These are phyloP conservation scores for Caranx ignobilis DNA, from an alignment of 2,113 vertebrate genomes.

Conservation along the genomic window DNA sequence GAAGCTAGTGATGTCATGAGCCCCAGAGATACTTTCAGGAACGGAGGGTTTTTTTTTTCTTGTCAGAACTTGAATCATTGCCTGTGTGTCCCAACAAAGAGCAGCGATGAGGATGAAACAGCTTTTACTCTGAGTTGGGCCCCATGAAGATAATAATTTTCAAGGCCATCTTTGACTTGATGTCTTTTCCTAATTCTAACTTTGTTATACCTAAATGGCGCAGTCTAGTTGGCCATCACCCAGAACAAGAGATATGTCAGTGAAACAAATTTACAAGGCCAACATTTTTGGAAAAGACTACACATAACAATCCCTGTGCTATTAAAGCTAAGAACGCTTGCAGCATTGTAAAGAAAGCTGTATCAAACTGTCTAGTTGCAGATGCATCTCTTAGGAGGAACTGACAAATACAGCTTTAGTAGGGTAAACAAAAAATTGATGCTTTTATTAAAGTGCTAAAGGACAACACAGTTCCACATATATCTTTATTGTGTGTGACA, in stretches of 20 bases:
- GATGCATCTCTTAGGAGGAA: neutral
- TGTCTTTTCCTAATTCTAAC: constrained; percentile 17
- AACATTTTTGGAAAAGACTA: neutral
- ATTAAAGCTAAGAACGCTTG: neutral
- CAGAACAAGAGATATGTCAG: neutral
- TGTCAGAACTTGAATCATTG: constrained; percentile 70
- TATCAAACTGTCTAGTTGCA: neutral
- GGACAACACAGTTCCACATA: neutral
- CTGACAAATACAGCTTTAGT: neutral
- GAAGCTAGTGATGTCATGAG: constrained; percentile 13
- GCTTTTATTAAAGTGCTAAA: neutral
- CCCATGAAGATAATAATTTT: neutral
- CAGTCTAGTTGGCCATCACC: neutral
- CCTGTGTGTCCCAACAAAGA: constrained; percentile 33
- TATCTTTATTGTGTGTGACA: neutral
- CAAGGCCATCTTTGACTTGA: neutral
- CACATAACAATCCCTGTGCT: neutral
- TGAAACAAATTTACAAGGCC: neutral
- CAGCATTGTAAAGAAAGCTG: neutral
- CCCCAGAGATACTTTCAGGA: constrained; percentile 12
- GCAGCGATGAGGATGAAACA: constrained; percentile 44
- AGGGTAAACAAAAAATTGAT: neutral
- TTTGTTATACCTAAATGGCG: neutral
- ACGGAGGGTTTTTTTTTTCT: constrained; percentile 32
- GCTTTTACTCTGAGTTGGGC: neutral